Evolutionary conservation across 2,888 invertebrate species (phyloP).

Genomic region (Trissolcus japonicus): DNA sequence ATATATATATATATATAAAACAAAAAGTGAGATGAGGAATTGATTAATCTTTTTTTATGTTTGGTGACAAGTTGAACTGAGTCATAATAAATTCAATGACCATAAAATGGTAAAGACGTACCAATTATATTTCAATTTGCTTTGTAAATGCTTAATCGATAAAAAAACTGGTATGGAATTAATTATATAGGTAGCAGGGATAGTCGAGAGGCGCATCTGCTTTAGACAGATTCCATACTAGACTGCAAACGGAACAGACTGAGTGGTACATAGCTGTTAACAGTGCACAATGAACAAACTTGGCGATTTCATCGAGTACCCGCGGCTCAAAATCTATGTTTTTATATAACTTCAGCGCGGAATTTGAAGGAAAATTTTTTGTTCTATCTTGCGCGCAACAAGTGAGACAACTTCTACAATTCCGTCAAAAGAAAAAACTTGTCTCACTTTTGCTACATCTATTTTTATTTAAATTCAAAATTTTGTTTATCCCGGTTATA

Average conservation of each 20-base stretch:
- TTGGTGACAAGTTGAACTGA: conserved; percentile 28
- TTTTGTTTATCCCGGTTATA: no score
- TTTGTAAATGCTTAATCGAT: conserved; percentile 3
- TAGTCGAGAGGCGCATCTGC: conserved; percentile 68
- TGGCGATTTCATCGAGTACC: conserved; percentile 55
- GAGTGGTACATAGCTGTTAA: conserved; percentile 47
- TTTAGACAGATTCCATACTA: conserved; percentile 66
- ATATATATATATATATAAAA: no score
- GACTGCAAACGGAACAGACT: conserved; percentile 42
- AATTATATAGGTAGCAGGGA: conserved; percentile 67
- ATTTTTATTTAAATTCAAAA: no score
- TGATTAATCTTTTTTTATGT: no score
- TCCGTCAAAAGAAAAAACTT: no score
- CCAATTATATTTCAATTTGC: background rate
- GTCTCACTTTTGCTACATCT: no score
- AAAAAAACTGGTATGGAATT: conserved; percentile 64
- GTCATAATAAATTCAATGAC: conserved; percentile 4
- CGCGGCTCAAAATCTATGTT: conserved; percentile 28
- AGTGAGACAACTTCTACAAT: no score
- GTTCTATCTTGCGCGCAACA: no score
- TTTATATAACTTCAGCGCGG: no score
- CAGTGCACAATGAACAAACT: conserved; percentile 54
- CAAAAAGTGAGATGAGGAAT: no score
- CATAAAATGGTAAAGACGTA: conserved; percentile 5
- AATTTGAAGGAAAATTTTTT: no score